Evolutionary conservation across 2,888 invertebrate species (phyloP).

Genomic region (Scelioninae gen. 1): DNA sequence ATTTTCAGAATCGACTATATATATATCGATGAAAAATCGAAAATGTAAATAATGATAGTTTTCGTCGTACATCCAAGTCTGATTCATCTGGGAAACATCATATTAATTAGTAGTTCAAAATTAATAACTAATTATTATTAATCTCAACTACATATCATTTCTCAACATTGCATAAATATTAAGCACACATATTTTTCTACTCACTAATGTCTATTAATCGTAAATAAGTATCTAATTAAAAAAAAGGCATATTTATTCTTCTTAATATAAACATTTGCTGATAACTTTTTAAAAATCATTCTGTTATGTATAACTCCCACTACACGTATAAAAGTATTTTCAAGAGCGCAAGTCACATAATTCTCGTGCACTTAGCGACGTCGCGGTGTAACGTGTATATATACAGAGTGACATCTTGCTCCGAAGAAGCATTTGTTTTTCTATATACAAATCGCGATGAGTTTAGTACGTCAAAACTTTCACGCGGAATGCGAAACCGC

Average conservation of each 20-base stretch:
- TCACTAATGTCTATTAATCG: too few relatives aligned
- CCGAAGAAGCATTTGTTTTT: neutral
- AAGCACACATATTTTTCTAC: too few relatives aligned
- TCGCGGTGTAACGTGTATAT: constrained; percentile 6
- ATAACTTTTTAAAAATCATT: constrained; percentile 20
- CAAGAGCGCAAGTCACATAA: constrained; percentile 57
- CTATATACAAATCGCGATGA: constrained; percentile 77
- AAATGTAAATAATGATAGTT: too few relatives aligned
- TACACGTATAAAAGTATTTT: constrained; percentile 15
- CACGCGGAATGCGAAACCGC: constrained; percentile 87
- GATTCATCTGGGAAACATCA: too few relatives aligned
- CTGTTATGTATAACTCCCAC: constrained; percentile 6
- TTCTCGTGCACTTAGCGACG: constrained; percentile 24
- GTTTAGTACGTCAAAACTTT: constrained; percentile 88
- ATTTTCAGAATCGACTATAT: too few relatives aligned
- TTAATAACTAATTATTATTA: too few relatives aligned
- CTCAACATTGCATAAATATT: too few relatives aligned
- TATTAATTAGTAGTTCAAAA: too few relatives aligned
- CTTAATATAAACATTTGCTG: constrained; percentile 1
- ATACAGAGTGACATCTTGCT: constrained; percentile 3
- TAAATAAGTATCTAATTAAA: neutral
- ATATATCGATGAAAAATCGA: too few relatives aligned
- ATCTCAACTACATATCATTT: too few relatives aligned
- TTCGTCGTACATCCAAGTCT: too few relatives aligned
- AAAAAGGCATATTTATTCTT: neutral